phyloP scores from a whole-genome alignment of 2,888 invertebrate species.

The Nemotelus nigrinus region DNA sequence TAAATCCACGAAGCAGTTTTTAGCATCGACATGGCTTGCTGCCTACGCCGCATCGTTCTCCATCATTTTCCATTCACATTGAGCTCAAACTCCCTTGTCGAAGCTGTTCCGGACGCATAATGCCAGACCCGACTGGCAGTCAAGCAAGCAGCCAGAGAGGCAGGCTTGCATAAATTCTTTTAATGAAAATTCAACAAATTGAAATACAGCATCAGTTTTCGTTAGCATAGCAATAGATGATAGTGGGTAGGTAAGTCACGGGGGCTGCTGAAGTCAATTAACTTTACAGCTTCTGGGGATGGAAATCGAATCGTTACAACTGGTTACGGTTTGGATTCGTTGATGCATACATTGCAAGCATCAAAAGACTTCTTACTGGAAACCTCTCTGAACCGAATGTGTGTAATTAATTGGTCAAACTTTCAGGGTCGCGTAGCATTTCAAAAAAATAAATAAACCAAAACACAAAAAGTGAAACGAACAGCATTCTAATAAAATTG shows the following conservation, averaged over 20 bases:
- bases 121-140: background rate
- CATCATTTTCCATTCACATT: too few species aligned
- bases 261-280: background rate
- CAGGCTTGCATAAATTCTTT: slow-evolving; percentile 21
- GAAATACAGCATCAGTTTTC: slow-evolving; percentile 1
- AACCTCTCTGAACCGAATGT: too few species aligned
- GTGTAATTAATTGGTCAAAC: too few species aligned
- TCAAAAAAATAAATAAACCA: too few species aligned
- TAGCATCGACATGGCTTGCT: too few species aligned
- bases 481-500: too few species aligned
- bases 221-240: background rate
- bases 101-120: background rate
- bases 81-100: background rate
- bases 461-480: too few species aligned
- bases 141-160: background rate
- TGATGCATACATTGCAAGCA: background rate
- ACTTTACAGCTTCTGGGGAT: background rate
- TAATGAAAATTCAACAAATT: slow-evolving; percentile 38
- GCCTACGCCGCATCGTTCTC: too few species aligned
- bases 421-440: too few species aligned
- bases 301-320: background rate
- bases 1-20: too few species aligned
- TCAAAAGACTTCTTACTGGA: background rate
- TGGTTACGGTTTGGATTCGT: background rate
- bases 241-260: background rate